Base-by-base conservation (phyloP, 53 echinoderm and acorn worm species). In the Astropecten irregularis region DNA sequence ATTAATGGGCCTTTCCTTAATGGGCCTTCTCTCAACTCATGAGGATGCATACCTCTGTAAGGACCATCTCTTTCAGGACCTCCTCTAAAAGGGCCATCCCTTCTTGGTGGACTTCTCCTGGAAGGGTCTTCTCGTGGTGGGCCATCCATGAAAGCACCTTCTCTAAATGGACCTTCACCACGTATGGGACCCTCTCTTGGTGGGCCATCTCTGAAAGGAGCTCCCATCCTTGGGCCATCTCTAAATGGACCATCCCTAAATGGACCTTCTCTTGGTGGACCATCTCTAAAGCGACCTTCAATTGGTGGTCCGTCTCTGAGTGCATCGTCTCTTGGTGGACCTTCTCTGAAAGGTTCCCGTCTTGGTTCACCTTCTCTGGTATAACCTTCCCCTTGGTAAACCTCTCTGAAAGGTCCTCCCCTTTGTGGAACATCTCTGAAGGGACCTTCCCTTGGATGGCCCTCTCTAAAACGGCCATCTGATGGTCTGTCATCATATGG, bases 131-230 rank as follows among this genome's bases (percentile, higher is more conserved):
- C 58, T 40, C 56, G 48, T 29, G 21, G 34, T 18, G 27, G 62
- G 4, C 34, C 65, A 46, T 16, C 61, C 47, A 52, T 73, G 19
- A 73, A 54, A 3, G 73, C 3, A 47, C 73, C 53, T 2, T 73
- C 68, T 83, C 55, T 83, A 35, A 66, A 50, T 2, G 18, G 52
- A 10, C 66, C 60, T 37, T 58, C 83, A 19, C 50, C 51, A 25
- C 64, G 49, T 4, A 82, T 19, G 16, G 62, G 35, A 1, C 73
- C n/a, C 13, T 68, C 84, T 84, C 67, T 53, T 18, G 37, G 23
- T 22, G 30, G 30, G 14, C 46, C 81, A 6, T 83, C 83, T 53
- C 68, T 40, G 22, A 77, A 40, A 47, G 65, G 49, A 4, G 1
- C 40, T 31, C 56, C 84, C 30, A 68, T 70, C 2, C 6, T 13